These are phyloP conservation scores for Andrena bucephala DNA, from an alignment of 2,888 invertebrate genomes.

Conservation along the genomic window DNA sequence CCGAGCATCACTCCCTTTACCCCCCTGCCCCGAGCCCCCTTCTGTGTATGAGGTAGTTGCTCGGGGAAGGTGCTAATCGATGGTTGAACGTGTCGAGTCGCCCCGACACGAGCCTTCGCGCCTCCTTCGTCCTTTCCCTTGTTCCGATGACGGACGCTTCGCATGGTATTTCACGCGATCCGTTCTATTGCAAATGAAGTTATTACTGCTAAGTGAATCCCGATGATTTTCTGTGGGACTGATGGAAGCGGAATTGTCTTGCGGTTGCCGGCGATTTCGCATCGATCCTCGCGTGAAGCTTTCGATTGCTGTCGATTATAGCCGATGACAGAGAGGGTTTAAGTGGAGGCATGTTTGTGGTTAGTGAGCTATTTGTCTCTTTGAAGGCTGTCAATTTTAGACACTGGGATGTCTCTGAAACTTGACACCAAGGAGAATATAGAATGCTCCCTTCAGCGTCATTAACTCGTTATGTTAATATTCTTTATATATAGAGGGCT, in stretches of 20 bases:
- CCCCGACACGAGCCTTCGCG: slow-evolving; percentile 9
- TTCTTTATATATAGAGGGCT: no score
- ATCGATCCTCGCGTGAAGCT: not conserved
- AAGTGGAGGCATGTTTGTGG: slow-evolving; percentile 4
- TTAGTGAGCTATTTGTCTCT: not conserved
- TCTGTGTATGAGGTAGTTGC: not conserved
- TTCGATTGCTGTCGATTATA: not conserved
- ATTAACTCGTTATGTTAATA: no score
- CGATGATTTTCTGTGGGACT: not conserved
- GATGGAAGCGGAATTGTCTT: slow-evolving; percentile 11
- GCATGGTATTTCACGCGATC: slow-evolving; percentile 28
- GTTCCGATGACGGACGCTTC: slow-evolving; percentile 25
- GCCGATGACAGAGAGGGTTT: not conserved
- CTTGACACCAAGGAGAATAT: no score
- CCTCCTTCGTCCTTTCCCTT: not conserved
- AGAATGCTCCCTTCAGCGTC: no score
- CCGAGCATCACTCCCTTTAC: not conserved
- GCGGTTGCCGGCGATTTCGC: not conserved
- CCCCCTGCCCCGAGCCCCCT: not conserved
- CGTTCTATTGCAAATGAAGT: slow-evolving; percentile 15
- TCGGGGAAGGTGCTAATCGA: slow-evolving; percentile 27
- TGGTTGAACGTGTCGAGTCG: slow-evolving; percentile 7
- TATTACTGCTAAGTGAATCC: slow-evolving; percentile 1
- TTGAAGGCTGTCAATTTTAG: not conserved
- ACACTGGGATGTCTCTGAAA: not conserved